These are phyloP conservation scores for Reticulitermes lucifugus DNA, from an alignment of 2,888 invertebrate species.

Conservation along the genomic window DNA sequence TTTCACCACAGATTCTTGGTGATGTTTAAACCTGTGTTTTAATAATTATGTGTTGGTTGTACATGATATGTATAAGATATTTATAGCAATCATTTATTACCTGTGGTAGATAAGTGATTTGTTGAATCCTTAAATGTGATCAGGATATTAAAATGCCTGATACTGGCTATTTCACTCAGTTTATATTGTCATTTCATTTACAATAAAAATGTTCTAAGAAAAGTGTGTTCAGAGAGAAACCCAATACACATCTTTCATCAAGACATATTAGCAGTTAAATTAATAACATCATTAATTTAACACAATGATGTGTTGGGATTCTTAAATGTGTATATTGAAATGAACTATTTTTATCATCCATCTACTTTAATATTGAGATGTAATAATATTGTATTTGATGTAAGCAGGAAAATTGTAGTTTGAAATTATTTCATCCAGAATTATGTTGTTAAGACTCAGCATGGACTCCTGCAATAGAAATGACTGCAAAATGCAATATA, in stretches of 20 bases:
- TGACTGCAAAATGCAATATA: neutral
- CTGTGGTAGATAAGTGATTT: conserved; percentile 1
- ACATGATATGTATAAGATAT: neutral
- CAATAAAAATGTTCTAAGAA: neutral
- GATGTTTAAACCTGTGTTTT: conserved; percentile 24
- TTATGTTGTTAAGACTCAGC: neutral
- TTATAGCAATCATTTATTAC: neutral
- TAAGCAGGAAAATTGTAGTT: conserved; percentile 4
- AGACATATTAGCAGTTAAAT: neutral
- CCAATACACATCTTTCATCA: neutral
- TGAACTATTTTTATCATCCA: conserved; percentile 13
- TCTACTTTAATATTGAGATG: neutral
- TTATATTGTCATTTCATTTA: conserved; percentile 11
- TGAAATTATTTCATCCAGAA: neutral
- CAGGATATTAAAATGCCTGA: conserved; percentile 1
- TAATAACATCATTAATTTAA: conserved; percentile 2
- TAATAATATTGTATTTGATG: conserved; percentile 19
- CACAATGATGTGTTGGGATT: neutral
- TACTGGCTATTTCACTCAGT: neutral
- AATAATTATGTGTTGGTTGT: conserved; percentile 20
- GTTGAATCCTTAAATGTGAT: conserved; percentile 4
- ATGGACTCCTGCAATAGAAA: too few species aligned
- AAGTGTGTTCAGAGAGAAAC: conserved; percentile 22
- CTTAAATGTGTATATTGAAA: conserved; percentile 6
- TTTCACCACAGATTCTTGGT: neutral